These are phyloP conservation scores for Ctenochaetus hawaiiensis DNA, from an alignment of 2,797 vertebrate genomes.

Conservation along the genomic window DNA sequence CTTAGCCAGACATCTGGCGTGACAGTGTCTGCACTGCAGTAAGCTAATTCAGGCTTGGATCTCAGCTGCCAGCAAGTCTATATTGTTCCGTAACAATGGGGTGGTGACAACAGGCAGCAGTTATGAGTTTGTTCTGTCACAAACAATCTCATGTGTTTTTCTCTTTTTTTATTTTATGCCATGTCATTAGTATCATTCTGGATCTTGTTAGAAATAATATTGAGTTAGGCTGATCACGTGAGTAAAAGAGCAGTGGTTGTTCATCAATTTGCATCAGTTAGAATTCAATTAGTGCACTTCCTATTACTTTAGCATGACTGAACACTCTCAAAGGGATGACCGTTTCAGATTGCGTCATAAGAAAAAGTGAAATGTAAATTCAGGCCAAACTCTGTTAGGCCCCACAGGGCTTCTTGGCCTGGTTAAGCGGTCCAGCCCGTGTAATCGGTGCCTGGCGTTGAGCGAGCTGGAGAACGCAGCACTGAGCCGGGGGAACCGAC, in stretches of 20 bases:
- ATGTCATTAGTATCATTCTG: background rate
- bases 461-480: constrained; percentile 52
- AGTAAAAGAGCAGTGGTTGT: background rate
- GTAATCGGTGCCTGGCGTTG: constrained; percentile 71
- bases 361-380: constrained; percentile 23
- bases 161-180: background rate
- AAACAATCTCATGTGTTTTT: background rate
- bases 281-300: background rate
- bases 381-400: constrained; percentile 27
- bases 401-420: constrained; percentile 28
- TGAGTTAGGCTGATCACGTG: background rate
- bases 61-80: constrained; percentile 34
- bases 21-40: constrained; percentile 32
- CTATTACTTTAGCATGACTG: background rate
- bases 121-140: background rate
- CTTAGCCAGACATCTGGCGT: constrained; percentile 54
- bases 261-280: background rate
- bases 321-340: background rate
- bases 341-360: constrained; percentile 3
- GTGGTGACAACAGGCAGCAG: background rate
- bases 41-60: constrained; percentile 45
- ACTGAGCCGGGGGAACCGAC: constrained; percentile 17
- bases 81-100: constrained; percentile 35
- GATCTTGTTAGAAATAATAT: background rate
- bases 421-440: constrained; percentile 25